Conservation (phyloP, 2,113 vertebrate species). For the Nycticebus coucang region DNA sequence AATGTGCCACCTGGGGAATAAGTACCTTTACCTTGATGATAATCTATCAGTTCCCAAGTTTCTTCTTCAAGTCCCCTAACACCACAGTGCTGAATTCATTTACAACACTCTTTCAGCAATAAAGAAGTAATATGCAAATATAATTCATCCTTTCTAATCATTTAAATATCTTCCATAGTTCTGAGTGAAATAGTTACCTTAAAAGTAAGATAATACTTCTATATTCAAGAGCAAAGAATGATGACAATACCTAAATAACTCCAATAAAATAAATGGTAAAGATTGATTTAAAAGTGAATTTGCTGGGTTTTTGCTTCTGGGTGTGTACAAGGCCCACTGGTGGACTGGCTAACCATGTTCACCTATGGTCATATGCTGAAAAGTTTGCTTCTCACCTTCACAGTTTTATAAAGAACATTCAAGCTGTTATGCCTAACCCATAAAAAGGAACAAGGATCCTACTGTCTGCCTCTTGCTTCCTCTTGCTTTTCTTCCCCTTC, state of each 20-base stretch:
- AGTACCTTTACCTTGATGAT: constrained; percentile 94
- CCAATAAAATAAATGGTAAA: constrained; percentile 78
- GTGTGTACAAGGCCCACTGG: neutral
- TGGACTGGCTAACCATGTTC: neutral
- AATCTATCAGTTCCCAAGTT: constrained; percentile 92
- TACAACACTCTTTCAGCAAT: constrained; percentile 86
- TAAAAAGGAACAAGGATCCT: neutral
- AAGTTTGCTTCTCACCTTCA: constrained; percentile 7
- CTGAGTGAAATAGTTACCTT: constrained; percentile 82
- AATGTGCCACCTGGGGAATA: constrained; percentile 91
- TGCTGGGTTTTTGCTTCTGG: neutral
- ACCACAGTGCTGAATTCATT: constrained; percentile 91
- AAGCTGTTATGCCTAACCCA: neutral
- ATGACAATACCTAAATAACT: constrained; percentile 70
- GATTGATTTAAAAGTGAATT: constrained; percentile 75
- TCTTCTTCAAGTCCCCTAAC: constrained; percentile 86
- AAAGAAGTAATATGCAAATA: constrained; percentile 86
- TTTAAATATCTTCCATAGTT: constrained; percentile 83
- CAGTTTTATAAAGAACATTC: neutral
- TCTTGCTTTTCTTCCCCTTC: neutral
- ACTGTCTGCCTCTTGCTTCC: neutral
- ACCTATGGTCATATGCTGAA: neutral
- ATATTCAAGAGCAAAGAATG: constrained; percentile 73
- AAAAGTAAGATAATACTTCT: constrained; percentile 77
- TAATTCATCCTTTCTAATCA: constrained; percentile 91